Conservation (phyloP, 2,797 vertebrate genomes). For the Vipera ursinii region DNA sequence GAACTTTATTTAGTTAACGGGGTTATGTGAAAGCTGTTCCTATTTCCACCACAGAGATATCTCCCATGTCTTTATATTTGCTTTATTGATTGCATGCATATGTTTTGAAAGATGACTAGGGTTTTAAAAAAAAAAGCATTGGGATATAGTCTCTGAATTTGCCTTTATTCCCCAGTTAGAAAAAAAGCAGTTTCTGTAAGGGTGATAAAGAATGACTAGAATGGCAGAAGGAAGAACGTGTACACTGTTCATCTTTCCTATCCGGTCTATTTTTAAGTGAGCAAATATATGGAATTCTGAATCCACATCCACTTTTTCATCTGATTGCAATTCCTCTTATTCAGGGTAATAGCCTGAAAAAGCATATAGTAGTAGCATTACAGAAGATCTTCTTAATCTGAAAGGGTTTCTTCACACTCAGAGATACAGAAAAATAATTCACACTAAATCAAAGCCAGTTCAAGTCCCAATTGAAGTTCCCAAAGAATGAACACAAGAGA, state of each 20-base stretch:
- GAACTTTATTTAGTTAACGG: not conserved
- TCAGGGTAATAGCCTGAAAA: not conserved
- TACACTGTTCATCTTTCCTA: not conserved
- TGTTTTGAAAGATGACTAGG: not conserved
- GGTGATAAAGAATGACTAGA: not conserved
- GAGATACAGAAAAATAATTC: not conserved
- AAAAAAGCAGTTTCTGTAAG: not conserved
- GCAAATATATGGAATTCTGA: not conserved
- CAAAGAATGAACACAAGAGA: not conserved
- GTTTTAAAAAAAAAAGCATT: not conserved
- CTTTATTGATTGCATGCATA: conserved; percentile 5
- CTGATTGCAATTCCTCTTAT: not conserved
- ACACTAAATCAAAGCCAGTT: not conserved
- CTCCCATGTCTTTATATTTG: not conserved
- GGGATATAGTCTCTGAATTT: not conserved
- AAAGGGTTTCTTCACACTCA: not conserved
- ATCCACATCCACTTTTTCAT: not conserved
- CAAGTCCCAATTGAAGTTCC: not conserved
- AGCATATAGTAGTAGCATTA: not conserved
- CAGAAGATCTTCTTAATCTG: not conserved
- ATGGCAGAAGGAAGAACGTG: not conserved
- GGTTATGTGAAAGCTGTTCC: not conserved
- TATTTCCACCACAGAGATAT: conserved; percentile 2
- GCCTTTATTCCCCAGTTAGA: not conserved
- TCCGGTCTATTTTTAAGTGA: not conserved